Conservation (phyloP, 2,797 vertebrate genomes). For the Micropoecilia bifurca region DNA sequence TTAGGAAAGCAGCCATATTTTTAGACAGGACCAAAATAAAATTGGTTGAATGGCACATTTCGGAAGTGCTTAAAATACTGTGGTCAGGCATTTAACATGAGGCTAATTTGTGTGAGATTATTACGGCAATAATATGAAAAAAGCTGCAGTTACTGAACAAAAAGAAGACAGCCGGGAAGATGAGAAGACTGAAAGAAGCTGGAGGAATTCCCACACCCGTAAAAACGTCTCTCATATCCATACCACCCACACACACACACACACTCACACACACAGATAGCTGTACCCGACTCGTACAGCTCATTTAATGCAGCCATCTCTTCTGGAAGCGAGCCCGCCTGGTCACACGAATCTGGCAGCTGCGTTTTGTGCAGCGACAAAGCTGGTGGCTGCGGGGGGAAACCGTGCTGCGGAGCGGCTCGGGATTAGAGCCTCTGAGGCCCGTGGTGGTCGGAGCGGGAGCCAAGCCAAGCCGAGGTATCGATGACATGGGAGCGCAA, state of each 20-base stretch:
- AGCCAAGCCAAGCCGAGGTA: slow-evolving; percentile 76
- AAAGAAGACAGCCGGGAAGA: slow-evolving; percentile 8
- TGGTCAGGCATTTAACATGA: background rate
- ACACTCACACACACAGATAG: slow-evolving; percentile 10
- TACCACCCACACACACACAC: slow-evolving; percentile 30
- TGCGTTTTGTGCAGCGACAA: slow-evolving; percentile 75
- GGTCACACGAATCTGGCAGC: slow-evolving; percentile 77
- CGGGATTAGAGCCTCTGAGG: slow-evolving; percentile 73
- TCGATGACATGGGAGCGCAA: slow-evolving; percentile 72
- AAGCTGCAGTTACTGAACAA: slow-evolving; percentile 4
- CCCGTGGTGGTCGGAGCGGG: slow-evolving; percentile 64
- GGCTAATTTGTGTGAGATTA: background rate
- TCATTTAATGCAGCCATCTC: slow-evolving; percentile 66
- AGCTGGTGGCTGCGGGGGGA: slow-evolving; percentile 77
- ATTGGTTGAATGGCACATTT: background rate
- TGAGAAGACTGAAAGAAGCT: slow-evolving; percentile 8
- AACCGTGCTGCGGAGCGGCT: slow-evolving; percentile 72
- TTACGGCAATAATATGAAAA: background rate
- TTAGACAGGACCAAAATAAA: background rate
- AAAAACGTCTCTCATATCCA: slow-evolving; percentile 3
- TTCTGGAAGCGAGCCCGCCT: slow-evolving; percentile 60
- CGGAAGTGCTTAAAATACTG: background rate
- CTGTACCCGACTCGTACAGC: slow-evolving; percentile 10
- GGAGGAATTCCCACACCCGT: slow-evolving; percentile 37
- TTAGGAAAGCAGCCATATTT: background rate